Percentiles rank a stretch among this genome's conserved stretches.
These are phyloP conservation scores for Drosophila triauraria DNA, from an alignment of 1,140 invertebrate genomes.

Conservation along the genomic window DNA sequence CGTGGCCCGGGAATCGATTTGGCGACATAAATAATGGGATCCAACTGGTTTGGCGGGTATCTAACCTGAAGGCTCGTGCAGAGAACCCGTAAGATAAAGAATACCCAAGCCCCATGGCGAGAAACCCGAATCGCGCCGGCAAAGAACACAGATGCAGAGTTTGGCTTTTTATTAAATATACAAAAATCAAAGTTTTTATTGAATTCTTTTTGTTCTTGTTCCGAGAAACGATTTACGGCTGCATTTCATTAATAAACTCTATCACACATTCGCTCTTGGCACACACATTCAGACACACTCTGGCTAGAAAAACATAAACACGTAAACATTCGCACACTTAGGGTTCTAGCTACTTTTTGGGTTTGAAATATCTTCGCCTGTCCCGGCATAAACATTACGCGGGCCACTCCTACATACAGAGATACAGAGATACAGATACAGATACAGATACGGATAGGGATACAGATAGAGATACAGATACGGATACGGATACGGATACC, in stretches of 20 bases:
- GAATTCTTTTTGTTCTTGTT: conserved; percentile 52
- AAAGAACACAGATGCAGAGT: conserved; percentile 37
- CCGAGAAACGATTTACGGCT: conserved; percentile 58
- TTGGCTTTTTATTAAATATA: conserved; percentile 34
- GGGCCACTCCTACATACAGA: conserved; percentile 18
- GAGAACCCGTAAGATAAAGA: conserved; percentile 18
- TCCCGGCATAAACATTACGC: conserved; percentile 77
- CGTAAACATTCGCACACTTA: conserved; percentile 59
- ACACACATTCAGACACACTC: conserved; percentile 7
- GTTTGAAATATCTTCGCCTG: conserved; percentile 69
- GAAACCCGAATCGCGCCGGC: conserved; percentile 24
- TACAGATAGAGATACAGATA: conserved; percentile 34
- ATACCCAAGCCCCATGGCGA: background rate
- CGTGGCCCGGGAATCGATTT: conserved; percentile 27
- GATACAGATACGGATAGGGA: conserved; percentile 35
- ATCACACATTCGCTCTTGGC: conserved; percentile 23
- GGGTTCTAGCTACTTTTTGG: conserved; percentile 69
- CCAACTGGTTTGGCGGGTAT: conserved; percentile 59
- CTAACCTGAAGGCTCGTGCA: conserved; percentile 30
- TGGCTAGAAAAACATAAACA: conserved; percentile 53
- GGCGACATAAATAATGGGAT: conserved; percentile 53
- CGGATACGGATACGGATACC: conserved; percentile 33
- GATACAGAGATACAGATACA: conserved; percentile 38
- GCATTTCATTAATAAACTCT: conserved; percentile 61
- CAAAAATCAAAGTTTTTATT: conserved; percentile 46